Base-by-base conservation (phyloP, 2,888 invertebrate genomes). In the Lamellibrachia satsuma region DNA sequence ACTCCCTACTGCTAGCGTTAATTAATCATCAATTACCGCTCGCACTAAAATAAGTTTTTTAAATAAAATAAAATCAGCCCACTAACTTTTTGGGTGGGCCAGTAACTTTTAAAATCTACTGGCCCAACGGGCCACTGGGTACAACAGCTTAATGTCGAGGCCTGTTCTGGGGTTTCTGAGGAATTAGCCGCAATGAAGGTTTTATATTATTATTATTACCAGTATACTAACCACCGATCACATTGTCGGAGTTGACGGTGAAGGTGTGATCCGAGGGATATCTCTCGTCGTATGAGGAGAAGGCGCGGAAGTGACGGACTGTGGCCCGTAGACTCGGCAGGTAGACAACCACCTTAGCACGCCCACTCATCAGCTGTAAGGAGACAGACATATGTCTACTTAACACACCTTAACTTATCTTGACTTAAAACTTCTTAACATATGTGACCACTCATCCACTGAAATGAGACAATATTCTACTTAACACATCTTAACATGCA, bases 221-320 rank as follows among this genome's bases (percentile, higher is more conserved):
- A 22, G 7, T 55, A n/a, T 57, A 52, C 52, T 92, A 92, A 91
- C 91, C 91, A 55, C 52, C 52, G 4, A 55, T 3, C 52, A 91
- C 55, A 52, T 11, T 91, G 27, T 91, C 91, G 57, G 55, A 52
- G 57, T 91, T 52, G 11, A 91, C 22, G 27, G 52, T n/a, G n/a
- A 8, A 27, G 60, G n/a, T 90, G 8, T 52, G 22, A 9, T 90
- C 93, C 3, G 60, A 27, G 3, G 93, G 57, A 9, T 93, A 92
- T 55, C 91, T 93, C 90, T 93, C 94, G 52, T 94, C 93, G 90
- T 94, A 94, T 0, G 95, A 94, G 51, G 95, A 95, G 93, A 96
- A 96, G 7, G 95, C 93, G 55, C 95, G 93, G 93, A 96, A 95
- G 93, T 95, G 95, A 91, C 95, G 93, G 1, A 96, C 95, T 90